Evolutionary conservation across 1,140 invertebrate species (phyloP).

Genomic region (Holotrichia oblita): DNA sequence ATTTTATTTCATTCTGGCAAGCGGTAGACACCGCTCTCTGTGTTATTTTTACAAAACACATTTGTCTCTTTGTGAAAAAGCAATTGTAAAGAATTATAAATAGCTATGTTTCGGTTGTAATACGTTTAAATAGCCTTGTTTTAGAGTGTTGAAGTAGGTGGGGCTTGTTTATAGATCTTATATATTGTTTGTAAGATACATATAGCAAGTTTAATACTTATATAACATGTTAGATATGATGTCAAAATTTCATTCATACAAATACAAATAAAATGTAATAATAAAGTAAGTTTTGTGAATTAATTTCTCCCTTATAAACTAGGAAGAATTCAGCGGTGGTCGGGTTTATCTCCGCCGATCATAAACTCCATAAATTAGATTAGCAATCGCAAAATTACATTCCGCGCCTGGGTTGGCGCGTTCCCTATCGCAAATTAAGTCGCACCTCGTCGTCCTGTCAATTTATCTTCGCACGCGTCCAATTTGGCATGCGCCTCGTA

Average conservation of each 20-base stretch:
- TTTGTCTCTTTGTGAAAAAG: background rate
- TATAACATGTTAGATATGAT: background rate
- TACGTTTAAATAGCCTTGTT: no score
- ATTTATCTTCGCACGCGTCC: background rate
- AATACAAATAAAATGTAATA: no score
- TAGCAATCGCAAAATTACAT: background rate
- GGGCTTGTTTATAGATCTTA: no score
- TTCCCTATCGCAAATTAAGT: background rate
- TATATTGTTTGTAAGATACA: no score
- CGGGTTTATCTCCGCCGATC: no score
- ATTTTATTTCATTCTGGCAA: background rate
- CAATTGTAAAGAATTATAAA: background rate
- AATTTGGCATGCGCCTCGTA: background rate
- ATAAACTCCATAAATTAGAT: background rate
- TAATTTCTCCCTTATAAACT: no score
- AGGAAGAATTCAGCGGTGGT: no score
- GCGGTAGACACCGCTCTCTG: background rate
- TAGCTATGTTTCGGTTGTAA: background rate
- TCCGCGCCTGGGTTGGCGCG: background rate
- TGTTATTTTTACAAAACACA: background rate
- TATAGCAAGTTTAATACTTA: background rate
- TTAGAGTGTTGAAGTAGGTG: background rate
- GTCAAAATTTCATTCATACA: no score
- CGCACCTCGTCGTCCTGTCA: background rate
- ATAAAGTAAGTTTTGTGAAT: no score